Base-by-base conservation (phyloP, 2,888 invertebrate species). In the Pheosia tremula region DNA sequence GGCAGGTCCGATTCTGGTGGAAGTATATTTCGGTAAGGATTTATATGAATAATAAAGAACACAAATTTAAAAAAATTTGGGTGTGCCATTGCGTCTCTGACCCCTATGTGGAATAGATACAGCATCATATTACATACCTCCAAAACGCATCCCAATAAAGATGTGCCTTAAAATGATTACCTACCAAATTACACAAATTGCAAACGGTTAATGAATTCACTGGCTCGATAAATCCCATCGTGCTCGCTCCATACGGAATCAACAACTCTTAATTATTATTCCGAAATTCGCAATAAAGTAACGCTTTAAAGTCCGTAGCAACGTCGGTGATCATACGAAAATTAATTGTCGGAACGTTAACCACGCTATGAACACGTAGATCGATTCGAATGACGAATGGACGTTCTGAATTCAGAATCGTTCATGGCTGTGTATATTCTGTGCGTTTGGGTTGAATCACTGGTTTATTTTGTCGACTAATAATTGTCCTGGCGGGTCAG, bases 321-420 rank as follows among this genome's bases (percentile, higher is more conserved):
- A 64, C 72, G 60, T 61, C 72, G 72, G 77, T 80, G 72, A 77
- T 80, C 72, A 74, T 74, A 77, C 74, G 66, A 73, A 72, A 78
- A 80, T 83, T 73, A 77, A 82, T 78, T 77, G 67, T 64, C 64
- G 61, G 61, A 56, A 64, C 72, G 77, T 74, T 81, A 81, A 83
- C 77, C 63, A 64, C 63, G 72, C 83, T 82, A 82, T 24, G 24
- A 24, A 24, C 24, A 24, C 74, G 77, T 75, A 68, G 64, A 71
- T 66, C 72, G 70, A 74, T 69, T 71, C 77, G 75, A 75, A 77
- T 72, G 71, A 70, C 75, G 78, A 71, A 54, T 54, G 54, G n/a
- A 9, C 50, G 24, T 11, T 47, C 11, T n/a, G 47, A n/a, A 7
- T 7, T 24, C 24, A 24, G 24, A 24, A 24, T 24, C 24, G 24